Percentiles rank a stretch among this genome's conserved stretches.
phyloP scores from a whole-genome alignment of 2,113 vertebrate genomes.

The Osmerus eperlanus region DNA sequence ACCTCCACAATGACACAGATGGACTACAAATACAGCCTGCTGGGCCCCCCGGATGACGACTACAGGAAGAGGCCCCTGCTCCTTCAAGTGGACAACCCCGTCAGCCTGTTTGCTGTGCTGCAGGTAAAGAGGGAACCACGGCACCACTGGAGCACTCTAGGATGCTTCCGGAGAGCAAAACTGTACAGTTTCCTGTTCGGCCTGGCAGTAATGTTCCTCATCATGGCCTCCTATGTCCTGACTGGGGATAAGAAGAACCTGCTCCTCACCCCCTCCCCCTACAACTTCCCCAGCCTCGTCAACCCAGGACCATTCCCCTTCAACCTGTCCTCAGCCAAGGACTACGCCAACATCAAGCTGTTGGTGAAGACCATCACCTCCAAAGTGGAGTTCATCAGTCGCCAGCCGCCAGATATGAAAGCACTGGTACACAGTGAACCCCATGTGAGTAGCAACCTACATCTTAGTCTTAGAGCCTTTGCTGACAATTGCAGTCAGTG shows the following conservation, averaged over 20 bases:
- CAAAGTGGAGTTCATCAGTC: constrained; percentile 78
- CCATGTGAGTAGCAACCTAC: constrained; percentile 79
- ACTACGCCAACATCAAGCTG: constrained; percentile 78
- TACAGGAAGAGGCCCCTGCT: constrained; percentile 62
- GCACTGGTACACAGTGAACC: constrained; percentile 80
- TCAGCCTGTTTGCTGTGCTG: constrained; percentile 84
- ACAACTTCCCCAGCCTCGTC: constrained; percentile 75
- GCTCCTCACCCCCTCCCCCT: constrained; percentile 79
- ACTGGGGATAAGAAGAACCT: constrained; percentile 82
- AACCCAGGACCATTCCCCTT: constrained; percentile 73
- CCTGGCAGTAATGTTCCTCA: constrained; percentile 80
- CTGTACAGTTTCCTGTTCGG: constrained; percentile 83
- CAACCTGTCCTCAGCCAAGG: constrained; percentile 78
- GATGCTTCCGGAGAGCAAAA: constrained; percentile 77
- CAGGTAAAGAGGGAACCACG: constrained; percentile 79
- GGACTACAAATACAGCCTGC: constrained; percentile 70
- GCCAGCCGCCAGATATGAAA: constrained; percentile 76
- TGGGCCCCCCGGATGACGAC: constrained; percentile 55
- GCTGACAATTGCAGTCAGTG: too few species aligned
- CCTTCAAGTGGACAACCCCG: constrained; percentile 69
- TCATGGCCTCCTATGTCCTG: constrained; percentile 89
- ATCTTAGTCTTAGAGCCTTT: too few species aligned
- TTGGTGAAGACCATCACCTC: constrained; percentile 80
- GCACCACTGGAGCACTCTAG: constrained; percentile 65
- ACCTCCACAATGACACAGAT: constrained; percentile 55